phyloP scores from a whole-genome alignment of 1,140 invertebrate species.

The Drosophila jambulina region DNA sequence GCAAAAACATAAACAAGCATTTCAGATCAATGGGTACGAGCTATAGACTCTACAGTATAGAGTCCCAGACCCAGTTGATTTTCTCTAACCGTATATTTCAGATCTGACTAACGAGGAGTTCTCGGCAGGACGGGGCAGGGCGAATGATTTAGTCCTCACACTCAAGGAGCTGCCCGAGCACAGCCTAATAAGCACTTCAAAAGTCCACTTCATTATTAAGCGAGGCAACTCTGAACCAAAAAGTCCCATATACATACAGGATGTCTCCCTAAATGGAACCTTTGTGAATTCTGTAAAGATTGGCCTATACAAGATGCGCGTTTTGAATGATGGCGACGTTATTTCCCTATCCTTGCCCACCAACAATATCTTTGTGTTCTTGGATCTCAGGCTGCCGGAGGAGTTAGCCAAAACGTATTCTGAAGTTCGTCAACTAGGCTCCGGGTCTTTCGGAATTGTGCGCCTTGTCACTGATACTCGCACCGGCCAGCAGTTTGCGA shows the following conservation, averaged over 20 bases:
- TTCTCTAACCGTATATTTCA: conserved; percentile 8
- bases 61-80: not conserved
- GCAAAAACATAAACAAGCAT: conserved; percentile 66
- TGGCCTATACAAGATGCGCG: conserved; percentile 87
- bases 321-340: conserved; percentile 88
- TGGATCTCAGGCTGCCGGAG: conserved; percentile 88
- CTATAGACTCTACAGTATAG: too few relatives aligned
- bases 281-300: conserved; percentile 88
- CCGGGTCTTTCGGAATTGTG: conserved; percentile 91
- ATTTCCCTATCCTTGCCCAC: conserved; percentile 86
- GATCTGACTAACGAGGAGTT: conserved; percentile 75
- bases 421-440: conserved; percentile 89
- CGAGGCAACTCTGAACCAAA: conserved; percentile 66
- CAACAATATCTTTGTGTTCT: conserved; percentile 89
- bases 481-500: conserved; percentile 90
- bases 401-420: conserved; percentile 89
- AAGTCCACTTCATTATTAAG: conserved; percentile 78
- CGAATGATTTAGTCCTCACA: conserved; percentile 71
- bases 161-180: conserved; percentile 73
- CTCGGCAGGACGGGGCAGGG: conserved; percentile 67
- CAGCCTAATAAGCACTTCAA: conserved; percentile 71
- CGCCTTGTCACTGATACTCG: conserved; percentile 89
- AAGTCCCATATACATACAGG: conserved; percentile 85
- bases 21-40: conserved; percentile 76
- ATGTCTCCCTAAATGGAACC: conserved; percentile 91